Evolutionary conservation across 1,140 invertebrate genomes (phyloP), one percentile per base, ranked within the genome.

Genomic region (Tetragnatha versicolor): DNA sequence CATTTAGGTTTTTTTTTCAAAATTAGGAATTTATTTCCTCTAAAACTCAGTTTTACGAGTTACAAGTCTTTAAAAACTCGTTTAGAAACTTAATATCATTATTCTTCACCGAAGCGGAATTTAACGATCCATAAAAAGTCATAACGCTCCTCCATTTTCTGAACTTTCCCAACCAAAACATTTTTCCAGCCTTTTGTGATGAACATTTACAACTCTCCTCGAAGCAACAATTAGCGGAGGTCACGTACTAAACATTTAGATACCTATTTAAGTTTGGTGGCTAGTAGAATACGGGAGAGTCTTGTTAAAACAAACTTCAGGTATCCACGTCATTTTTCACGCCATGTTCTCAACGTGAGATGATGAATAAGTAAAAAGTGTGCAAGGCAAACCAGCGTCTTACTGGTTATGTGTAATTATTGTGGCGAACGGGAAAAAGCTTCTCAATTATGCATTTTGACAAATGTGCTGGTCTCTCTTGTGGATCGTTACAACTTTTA

Each of bases 361-460:
- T 12, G 60, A 63, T 63, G 60, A 63, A 63, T 63, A 63, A 63
- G n/a, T 39, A 22, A 42, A 63, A 27, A 27, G 33, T 25, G 25
- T 33, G 27, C 31, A n/a, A n/a, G n/a, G 39, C 39, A 42, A 42
- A 42, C 17, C 7, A 17, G 17, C 39, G 17, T 42, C 17, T 17
- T 9, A 42, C 39, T 9, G 39, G 7, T 17, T 7, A 42, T 42
- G 39, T n/a, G n/a, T n/a, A n/a, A n/a, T n/a, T n/a, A n/a, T n/a
- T n/a, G n/a, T n/a, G n/a, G n/a, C n/a, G n/a, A n/a, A n/a, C 3
- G 33, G 4, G 5, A 5, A 10, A 31, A 25, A 63, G 33, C 7
- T 39, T 12, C 9, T 63, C 22, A 63, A 63, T 63, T 42, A 63
- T 63, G 60, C 20, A 63, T 63, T 37, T 63, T 37, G 60, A 63